Percentiles rank a stretch among this genome's conserved stretches.
Evolutionary conservation across 2,797 vertebrate species (phyloP).

Genomic region (Gallinago nigripennis): DNA sequence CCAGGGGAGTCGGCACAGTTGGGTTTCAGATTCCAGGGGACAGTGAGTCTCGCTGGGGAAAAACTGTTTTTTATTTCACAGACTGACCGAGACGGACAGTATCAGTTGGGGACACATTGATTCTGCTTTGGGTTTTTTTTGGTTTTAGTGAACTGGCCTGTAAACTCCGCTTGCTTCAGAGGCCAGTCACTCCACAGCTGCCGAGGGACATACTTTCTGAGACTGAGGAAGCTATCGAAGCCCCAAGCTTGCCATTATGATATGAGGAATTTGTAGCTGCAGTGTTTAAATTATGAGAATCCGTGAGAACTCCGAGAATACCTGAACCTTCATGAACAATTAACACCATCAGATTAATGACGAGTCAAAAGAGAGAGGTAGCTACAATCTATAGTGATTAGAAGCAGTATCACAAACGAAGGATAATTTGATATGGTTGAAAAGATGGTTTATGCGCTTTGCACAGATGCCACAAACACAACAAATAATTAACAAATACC

Average conservation of each 20-base stretch:
- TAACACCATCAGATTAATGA: neutral
- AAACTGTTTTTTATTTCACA: conserved; percentile 23
- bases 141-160: neutral
- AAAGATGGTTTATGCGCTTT: neutral
- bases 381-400: neutral
- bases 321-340: neutral
- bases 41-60: neutral
- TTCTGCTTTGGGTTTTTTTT: neutral
- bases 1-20: neutral
- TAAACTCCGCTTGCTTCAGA: neutral
- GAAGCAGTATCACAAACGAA: neutral
- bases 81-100: neutral
- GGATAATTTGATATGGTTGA: neutral
- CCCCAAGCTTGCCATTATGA: neutral
- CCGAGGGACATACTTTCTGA: neutral
- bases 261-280: neutral
- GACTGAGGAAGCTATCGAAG: neutral
- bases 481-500: neutral
- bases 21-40: conserved; percentile 41
- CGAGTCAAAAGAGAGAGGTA: neutral
- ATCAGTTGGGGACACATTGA: neutral
- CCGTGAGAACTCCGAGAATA: neutral
- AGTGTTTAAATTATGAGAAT: neutral
- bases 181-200: neutral
- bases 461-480: neutral